Base-by-base conservation (phyloP, 2,113 vertebrate genomes). In the Pholis gunnellus region DNA sequence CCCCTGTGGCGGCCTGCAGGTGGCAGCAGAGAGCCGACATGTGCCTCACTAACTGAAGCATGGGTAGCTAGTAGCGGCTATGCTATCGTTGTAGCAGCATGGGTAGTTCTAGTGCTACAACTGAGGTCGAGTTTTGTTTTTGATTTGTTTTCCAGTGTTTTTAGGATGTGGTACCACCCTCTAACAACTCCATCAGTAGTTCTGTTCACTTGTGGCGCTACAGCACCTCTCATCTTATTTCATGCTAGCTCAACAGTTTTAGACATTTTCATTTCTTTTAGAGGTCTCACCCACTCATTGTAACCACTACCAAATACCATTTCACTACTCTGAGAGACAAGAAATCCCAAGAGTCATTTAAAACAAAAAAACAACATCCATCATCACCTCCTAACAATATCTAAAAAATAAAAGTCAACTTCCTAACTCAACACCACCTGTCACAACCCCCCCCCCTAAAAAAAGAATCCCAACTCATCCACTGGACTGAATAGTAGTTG, bases 81-180 rank as follows among this genome's bases (percentile, higher is more conserved):
- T 13, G 79, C 90, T 88, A 85, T 74, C 20, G 69, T 87, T 82
- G 89, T 92, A 93, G 91, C 84, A 89, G 92, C 92, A 93, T 94
- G 92, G 71, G 73, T 94, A 90, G 87, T 76, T 79, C 17, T 84
- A 88, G 81, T 42, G 83, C 94, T 93, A 90, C 87, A 87, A 90
- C 86, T 18, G 40, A 63, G 44, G 57, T 54, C 82, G 65, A 72
- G 29, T 85, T 88, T 87, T 34, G 34, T 31, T 78, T 83, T 65
- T 71, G 20, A 64, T 86, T 76, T 65, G 5, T 25, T 46, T 69
- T 36, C 1, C 17, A 54, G 50, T 57, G 6, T 44, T 69, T 75
- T 66, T 5, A 70, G 40, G 71, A 81, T 82, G 90, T 91, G 89
- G 90, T 91, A 90, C 93, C 93, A 92, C 91, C 90, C 78, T 94